These are phyloP conservation scores for Podarcis siculus DNA, from an alignment of 2,797 vertebrate genomes.

Conservation along the genomic window DNA sequence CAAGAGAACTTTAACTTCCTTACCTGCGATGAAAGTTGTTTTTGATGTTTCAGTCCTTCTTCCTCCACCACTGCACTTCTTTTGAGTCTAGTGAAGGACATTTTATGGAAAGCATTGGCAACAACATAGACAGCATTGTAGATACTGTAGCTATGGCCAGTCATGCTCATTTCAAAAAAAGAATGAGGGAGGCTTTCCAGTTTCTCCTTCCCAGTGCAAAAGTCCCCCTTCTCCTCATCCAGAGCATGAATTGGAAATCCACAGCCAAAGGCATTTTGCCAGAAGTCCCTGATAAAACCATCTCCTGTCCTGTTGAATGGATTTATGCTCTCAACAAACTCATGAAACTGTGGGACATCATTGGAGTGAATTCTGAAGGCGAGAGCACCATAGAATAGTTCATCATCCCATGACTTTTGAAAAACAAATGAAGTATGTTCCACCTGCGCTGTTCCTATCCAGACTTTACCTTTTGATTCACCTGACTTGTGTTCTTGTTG, in stretches of 20 bases:
- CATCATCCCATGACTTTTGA: background rate
- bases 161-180: background rate
- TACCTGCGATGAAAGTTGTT: background rate
- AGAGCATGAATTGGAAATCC: background rate
- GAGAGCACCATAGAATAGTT: background rate
- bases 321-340: background rate
- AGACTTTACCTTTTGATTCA: background rate
- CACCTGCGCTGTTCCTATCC: background rate
- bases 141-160: background rate
- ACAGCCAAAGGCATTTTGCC: background rate
- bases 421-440: background rate
- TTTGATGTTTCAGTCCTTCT: background rate
- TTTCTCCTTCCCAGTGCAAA: background rate
- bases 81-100: background rate
- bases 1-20: background rate
- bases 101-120: background rate
- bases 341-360: background rate
- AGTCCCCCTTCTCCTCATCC: background rate
- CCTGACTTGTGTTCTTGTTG: background rate
- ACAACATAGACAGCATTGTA: background rate
- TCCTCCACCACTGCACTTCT: fast-evolving
- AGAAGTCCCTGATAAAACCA: background rate
- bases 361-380: background rate
- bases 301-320: background rate
- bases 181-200: background rate